phyloP scores from a whole-genome alignment of 2,113 vertebrate genomes.

The Orientallactaga bullata region DNA sequence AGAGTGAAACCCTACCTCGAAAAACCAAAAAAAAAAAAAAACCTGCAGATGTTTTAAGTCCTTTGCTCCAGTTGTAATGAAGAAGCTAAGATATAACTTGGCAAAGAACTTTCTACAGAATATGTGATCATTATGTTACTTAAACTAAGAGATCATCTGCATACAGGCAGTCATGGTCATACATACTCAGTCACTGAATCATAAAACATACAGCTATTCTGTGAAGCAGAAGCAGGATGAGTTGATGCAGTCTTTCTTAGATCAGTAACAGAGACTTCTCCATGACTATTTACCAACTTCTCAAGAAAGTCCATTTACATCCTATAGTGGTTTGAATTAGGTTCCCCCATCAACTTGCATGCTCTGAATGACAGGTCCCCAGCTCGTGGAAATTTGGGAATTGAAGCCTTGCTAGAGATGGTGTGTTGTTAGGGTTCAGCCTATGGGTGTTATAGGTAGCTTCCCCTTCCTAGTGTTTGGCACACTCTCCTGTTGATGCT shows the following conservation, averaged over 20 bases:
- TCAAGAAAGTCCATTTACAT: background rate
- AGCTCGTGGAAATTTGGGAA: no score
- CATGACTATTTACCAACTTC: background rate
- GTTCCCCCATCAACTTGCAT: no score
- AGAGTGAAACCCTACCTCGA: no score
- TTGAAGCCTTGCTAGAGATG: no score
- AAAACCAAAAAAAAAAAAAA: no score
- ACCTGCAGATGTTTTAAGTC: background rate
- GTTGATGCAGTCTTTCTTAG: no score
- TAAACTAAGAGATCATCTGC: background rate
- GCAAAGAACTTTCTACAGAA: conserved; percentile 42
- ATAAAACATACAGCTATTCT: background rate
- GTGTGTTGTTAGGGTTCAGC: no score
- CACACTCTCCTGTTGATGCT: no score
- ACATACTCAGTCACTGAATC: background rate
- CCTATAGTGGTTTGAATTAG: no score
- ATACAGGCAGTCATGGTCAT: background rate
- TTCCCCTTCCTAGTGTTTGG: no score
- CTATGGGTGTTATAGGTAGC: no score
- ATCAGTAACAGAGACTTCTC: background rate
- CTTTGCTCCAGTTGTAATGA: background rate
- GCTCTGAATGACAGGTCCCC: no score
- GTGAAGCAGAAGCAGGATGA: background rate
- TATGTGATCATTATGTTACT: background rate
- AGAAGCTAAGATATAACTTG: conserved; percentile 8